Evolutionary conservation across 2,113 vertebrate species (phyloP), one percentile per base, ranked within the genome.

Genomic region (Cheilinus undulatus): DNA sequence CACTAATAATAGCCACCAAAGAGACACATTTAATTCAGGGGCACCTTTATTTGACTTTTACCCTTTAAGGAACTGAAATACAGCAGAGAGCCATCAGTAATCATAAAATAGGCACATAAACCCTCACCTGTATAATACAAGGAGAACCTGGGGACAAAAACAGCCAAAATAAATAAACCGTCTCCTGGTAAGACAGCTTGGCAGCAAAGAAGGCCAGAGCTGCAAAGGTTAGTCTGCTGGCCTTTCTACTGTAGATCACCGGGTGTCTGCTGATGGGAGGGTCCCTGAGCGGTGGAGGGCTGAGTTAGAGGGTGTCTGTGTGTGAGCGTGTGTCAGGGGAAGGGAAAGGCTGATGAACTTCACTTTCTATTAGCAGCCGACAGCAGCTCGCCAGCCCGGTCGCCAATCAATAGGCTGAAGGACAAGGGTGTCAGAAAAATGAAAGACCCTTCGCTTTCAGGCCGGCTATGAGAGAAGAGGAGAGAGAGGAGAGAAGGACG

Each of bases 381-480:
- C 85, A 80, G 74, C 70, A 80, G 73, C 87, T 91, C 80, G 76
- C 77, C 74, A 45, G 81, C 86, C 88, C 69, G 5, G 85, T 79
- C 60, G 65, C 88, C 88, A 90, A 93, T 94, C 92, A 92, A 94
- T 93, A 93, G 87, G 82, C 89, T 93, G 91, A 94, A 94, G 93
- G 91, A 94, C 92, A 90, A 87, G 82, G 61, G 81, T 93, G 92
- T 93, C 90, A 93, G 84, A 72, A 92, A 94, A 93, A 92, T 89
- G 78, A 89, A 88, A 89, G 86, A 89, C 81, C 86, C 81, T 87
- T 91, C 52, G 42, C 68, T 78, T 84, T 84, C 78, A 69, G 74
- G 45, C 76, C 70, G 67, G 73, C 59, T 62, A 68, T 36, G 26
- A 52, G 40, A 68, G 62, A 70, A 57, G 71, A 83, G 34, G 32